Evolutionary conservation across 2,888 invertebrate genomes (phyloP).

Genomic region (Terebella lapidaria): DNA sequence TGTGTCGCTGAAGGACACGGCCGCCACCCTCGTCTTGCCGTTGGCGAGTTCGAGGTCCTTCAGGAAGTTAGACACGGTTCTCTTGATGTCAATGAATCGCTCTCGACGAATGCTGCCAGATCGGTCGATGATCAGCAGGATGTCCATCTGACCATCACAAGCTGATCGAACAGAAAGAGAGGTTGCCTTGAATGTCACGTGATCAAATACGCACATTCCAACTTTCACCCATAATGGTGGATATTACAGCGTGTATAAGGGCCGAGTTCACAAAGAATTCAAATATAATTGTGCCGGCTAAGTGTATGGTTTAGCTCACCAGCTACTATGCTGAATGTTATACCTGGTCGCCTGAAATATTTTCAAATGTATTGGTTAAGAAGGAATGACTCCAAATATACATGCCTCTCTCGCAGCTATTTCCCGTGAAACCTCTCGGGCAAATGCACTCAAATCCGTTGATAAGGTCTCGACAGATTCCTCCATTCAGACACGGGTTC

Average conservation of each 20-base stretch:
- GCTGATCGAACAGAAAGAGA: no score
- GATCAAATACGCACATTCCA: no score
- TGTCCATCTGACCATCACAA: slow-evolving; percentile 10
- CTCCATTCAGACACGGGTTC: slow-evolving; percentile 8
- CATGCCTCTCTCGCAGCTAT: slow-evolving; percentile 9
- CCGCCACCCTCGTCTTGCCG: slow-evolving; percentile 36
- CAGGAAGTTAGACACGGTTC: slow-evolving; percentile 1
- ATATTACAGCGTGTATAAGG: no score
- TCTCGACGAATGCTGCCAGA: slow-evolving; percentile 16
- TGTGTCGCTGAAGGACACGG: slow-evolving; percentile 47
- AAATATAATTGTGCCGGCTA: no score
- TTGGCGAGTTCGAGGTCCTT: slow-evolving; percentile 7
- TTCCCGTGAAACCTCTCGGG: neutral
- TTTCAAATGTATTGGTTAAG: no score
- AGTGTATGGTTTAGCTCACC: no score
- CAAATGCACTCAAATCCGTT: slow-evolving; percentile 9
- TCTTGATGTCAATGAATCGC: neutral
- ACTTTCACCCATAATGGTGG: no score
- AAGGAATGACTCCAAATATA: no score
- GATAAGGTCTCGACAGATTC: slow-evolving; percentile 2
- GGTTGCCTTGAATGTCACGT: no score
- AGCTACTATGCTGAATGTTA: no score
- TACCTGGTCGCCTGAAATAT: no score
- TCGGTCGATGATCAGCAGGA: slow-evolving; percentile 16
- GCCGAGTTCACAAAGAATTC: no score